These are phyloP conservation scores for Macrobrachium nipponense DNA, from an alignment of 1,140 invertebrate genomes.

Conservation along the genomic window DNA sequence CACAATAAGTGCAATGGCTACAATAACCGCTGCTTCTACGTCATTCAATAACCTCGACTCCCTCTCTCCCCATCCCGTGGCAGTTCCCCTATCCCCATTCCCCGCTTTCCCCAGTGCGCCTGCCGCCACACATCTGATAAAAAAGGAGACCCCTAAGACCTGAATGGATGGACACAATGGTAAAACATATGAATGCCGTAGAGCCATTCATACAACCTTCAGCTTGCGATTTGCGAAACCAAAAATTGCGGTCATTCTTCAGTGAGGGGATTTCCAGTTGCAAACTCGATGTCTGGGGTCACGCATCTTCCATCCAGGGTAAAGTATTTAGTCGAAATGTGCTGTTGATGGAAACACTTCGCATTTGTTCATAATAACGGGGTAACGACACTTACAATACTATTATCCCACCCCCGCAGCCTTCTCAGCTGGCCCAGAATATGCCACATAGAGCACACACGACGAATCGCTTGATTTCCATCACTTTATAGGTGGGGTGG, in stretches of 20 bases:
- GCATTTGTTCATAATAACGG: background rate
- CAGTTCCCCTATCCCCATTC: no score
- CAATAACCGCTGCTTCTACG: constrained; percentile 51
- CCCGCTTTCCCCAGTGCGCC: background rate
- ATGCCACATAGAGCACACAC: no score
- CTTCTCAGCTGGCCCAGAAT: constrained; percentile 36
- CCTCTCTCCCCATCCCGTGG: no score
- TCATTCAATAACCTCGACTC: constrained; percentile 14
- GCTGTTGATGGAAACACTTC: no score
- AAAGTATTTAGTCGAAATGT: no score
- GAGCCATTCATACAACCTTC: background rate
- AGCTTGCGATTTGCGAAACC: no score
- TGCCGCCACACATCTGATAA: constrained; percentile 47
- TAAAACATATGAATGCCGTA: constrained; percentile 55
- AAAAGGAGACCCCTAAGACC: constrained; percentile 15
- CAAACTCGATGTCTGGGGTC: no score
- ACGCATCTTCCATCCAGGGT: no score
- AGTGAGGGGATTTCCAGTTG: no score
- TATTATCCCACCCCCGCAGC: constrained; percentile 50
- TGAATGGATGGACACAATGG: constrained; percentile 53
- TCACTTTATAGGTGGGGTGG: no score
- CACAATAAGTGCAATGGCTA: constrained; percentile 55
- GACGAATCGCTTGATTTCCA: no score
- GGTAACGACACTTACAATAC: constrained; percentile 28
- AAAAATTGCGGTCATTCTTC: no score